Conservation (phyloP, 2,113 vertebrate species). For the Alexandromys fortis region DNA sequence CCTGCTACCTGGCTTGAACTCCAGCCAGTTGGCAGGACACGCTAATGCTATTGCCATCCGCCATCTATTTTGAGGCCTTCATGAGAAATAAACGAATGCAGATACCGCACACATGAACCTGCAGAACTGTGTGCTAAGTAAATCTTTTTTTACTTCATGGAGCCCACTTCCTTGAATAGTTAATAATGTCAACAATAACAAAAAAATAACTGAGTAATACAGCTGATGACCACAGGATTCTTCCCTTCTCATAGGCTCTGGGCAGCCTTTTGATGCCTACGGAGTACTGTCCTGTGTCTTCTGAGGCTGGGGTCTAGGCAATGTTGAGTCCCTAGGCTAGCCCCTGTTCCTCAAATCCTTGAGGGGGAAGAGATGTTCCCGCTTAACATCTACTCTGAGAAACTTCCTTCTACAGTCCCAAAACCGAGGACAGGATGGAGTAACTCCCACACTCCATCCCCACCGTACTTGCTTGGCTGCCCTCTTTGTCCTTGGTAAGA, state of each 20-base stretch:
- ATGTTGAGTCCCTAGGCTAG: background rate
- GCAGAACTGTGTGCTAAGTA: background rate
- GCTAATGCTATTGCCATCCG: background rate
- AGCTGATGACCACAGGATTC: background rate
- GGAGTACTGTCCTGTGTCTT: background rate
- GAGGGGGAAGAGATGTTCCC: conserved; percentile 56
- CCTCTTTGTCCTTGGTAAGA: background rate
- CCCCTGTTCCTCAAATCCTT: background rate
- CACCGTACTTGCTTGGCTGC: background rate
- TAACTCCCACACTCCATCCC: background rate
- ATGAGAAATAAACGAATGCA: background rate
- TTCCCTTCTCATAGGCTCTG: background rate
- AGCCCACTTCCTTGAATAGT: background rate
- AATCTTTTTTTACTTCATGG: background rate
- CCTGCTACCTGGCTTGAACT: background rate
- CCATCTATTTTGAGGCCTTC: background rate
- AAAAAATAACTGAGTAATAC: background rate
- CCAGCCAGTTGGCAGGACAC: background rate
- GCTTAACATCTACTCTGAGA: background rate
- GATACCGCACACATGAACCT: background rate
- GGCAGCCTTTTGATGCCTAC: background rate
- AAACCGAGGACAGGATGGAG: background rate
- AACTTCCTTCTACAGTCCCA: background rate
- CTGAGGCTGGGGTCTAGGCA: background rate
- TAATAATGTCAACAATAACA: background rate